Conservation (phyloP, 1,140 invertebrate species). For the Nixonia krombeini region DNA sequence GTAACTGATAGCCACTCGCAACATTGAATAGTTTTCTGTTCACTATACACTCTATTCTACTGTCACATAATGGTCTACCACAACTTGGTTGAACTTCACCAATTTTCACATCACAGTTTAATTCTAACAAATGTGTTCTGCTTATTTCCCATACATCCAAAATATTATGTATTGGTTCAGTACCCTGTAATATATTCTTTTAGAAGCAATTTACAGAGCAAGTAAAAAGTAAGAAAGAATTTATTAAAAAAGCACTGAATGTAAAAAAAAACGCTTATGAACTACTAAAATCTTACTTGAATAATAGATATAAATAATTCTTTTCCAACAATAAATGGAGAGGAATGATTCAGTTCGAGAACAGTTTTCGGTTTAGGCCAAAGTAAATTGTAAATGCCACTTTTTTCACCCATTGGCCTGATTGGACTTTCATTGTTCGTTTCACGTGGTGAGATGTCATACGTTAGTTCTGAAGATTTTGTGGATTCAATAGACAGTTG, state of each 20-base stretch:
- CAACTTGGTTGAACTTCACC: slow-evolving; percentile 70
- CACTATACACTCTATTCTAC: slow-evolving; percentile 70
- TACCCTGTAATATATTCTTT: slow-evolving; percentile 42
- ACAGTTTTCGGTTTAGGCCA: slow-evolving; percentile 78
- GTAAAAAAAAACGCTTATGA: not conserved
- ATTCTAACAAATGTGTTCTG: slow-evolving; percentile 65
- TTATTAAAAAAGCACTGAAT: not conserved
- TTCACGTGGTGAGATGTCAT: slow-evolving; percentile 55
- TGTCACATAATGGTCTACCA: slow-evolving; percentile 60
- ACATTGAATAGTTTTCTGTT: slow-evolving; percentile 68
- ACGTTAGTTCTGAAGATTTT: slow-evolving; percentile 63
- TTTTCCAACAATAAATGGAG: slow-evolving; percentile 68
- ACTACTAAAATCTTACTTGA: slow-evolving; percentile 50
- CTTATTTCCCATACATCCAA: slow-evolving; percentile 73
- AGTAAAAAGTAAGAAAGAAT: slow-evolving; percentile 5
- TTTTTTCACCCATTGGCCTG: slow-evolving; percentile 47
- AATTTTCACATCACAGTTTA: slow-evolving; percentile 70
- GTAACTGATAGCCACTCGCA: slow-evolving; percentile 69
- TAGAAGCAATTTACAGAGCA: slow-evolving; percentile 9
- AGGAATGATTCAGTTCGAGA: slow-evolving; percentile 71
- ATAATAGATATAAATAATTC: slow-evolving; percentile 71
- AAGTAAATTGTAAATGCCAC: slow-evolving; percentile 66
- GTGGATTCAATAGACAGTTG: slow-evolving; percentile 64
- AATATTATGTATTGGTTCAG: slow-evolving; percentile 69
- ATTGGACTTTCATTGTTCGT: slow-evolving; percentile 56